Evolutionary conservation across 1,140 invertebrate genomes (phyloP).

Genomic region (Lasaia peninsularis): DNA sequence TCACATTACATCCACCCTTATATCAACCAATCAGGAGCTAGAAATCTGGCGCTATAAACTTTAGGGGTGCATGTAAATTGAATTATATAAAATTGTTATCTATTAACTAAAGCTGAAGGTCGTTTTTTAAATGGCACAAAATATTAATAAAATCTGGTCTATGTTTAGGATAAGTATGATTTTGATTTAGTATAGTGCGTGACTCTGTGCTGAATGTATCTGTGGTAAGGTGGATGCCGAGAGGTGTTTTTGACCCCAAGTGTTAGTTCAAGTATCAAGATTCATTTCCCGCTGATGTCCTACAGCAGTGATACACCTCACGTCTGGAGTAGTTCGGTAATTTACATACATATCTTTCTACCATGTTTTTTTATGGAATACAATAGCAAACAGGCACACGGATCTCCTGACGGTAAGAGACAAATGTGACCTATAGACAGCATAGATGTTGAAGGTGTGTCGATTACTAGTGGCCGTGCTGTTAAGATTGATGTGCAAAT

Average conservation of each 20-base stretch:
- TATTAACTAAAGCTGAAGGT: not conserved
- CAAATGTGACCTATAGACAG: too few relatives aligned
- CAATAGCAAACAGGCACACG: too few relatives aligned
- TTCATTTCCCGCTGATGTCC: constrained; percentile 76
- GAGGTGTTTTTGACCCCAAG: constrained; percentile 35
- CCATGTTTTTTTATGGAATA: too few relatives aligned
- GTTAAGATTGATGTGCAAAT: too few relatives aligned
- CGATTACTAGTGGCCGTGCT: too few relatives aligned
- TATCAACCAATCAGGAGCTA: constrained; percentile 43
- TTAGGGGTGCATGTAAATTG: constrained; percentile 32
- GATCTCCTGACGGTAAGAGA: too few relatives aligned
- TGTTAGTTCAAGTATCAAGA: constrained; percentile 61
- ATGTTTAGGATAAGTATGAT: constrained; percentile 41
- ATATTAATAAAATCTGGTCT: constrained; percentile 51
- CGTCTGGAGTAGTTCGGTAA: constrained; percentile 67
- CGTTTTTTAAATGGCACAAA: constrained; percentile 15
- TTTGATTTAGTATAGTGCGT: constrained; percentile 60
- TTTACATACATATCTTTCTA: constrained; percentile 11
- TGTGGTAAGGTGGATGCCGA: not conserved
- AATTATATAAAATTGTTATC: constrained; percentile 18
- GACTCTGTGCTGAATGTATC: constrained; percentile 22
- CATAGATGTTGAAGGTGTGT: too few relatives aligned
- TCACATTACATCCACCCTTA: constrained; percentile 44
- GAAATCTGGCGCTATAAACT: constrained; percentile 47
- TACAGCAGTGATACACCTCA: constrained; percentile 72